Percentiles rank a stretch among this genome's conserved stretches.
Conservation (phyloP, 2,888 invertebrate genomes). For the Alloplasta piceator region DNA sequence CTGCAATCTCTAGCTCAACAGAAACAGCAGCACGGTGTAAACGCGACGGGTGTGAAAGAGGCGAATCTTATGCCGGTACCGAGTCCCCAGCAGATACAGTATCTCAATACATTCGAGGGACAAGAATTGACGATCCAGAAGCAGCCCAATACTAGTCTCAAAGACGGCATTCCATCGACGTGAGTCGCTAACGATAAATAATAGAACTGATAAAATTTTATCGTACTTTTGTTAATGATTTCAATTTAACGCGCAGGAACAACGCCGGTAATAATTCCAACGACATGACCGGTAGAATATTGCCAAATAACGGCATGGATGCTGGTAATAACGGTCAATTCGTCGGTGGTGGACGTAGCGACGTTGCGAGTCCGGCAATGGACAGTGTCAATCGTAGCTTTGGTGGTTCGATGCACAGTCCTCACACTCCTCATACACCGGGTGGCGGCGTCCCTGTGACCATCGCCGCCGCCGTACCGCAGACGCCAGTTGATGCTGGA, state of each 20-base stretch:
- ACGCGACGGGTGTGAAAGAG: slow-evolving; percentile 87
- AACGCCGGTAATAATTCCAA: slow-evolving; percentile 73
- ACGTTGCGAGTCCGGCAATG: slow-evolving; percentile 81
- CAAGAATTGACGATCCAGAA: slow-evolving; percentile 98
- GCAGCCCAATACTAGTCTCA: slow-evolving; percentile 95
- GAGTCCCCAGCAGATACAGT: slow-evolving; percentile 97
- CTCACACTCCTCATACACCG: slow-evolving; percentile 81
- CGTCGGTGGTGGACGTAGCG: slow-evolving; percentile 73
- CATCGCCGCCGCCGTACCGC: slow-evolving; percentile 77
- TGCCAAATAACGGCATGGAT: slow-evolving; percentile 73
- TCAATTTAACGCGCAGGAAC: slow-evolving; percentile 67
- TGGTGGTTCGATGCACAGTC: slow-evolving; percentile 80
- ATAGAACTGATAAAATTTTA: not conserved
- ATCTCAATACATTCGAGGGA: slow-evolving; percentile 97
- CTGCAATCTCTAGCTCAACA: slow-evolving; percentile 87
- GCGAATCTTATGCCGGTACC: slow-evolving; percentile 97
- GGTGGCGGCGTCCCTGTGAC: slow-evolving; percentile 60
- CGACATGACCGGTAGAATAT: slow-evolving; percentile 79
- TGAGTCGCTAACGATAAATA: slow-evolving; percentile 83
- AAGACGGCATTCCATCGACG: slow-evolving; percentile 90
- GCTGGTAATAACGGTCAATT: slow-evolving; percentile 75
- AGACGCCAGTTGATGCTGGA: slow-evolving; percentile 78
- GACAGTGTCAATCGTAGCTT: slow-evolving; percentile 81
- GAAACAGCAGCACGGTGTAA: slow-evolving; percentile 84
- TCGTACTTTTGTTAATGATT: not conserved